Evolutionary conservation across 2,888 invertebrate species (phyloP), one percentile per base, ranked within the genome.

Genomic region (Thera obeliscata): DNA sequence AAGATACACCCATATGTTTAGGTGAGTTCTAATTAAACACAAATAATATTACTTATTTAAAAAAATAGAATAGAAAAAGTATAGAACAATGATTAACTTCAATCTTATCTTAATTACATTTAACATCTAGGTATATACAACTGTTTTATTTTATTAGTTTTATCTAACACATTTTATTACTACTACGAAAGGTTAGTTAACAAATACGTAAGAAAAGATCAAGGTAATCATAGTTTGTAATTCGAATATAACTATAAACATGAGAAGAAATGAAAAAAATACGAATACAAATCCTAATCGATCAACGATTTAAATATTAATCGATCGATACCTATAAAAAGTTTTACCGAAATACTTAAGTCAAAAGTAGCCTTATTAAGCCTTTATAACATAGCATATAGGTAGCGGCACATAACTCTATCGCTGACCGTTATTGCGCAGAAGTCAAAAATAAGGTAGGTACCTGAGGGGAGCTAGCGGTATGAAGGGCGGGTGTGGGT

Each of bases 51-150:
- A 22, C 22, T 22, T 52, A 1, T 33, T 52, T 33, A 9, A 8
- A 48, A 9, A 49, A 63, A 38, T 7, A 43, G 49, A 54, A 59
- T 11, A 56, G 36, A 59, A 55, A 22, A 60, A 56, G 8, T 61
- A 43, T 71, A 75, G 78, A 81, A 83, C 90, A 88, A 91, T 91
- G 91, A 91, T 91, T 90, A 85, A 81, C 91, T 83, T 92, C 90
- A 90, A 92, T 91, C 91, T 90, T 79, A 85, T 90, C 91, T 91
- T 92, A 76, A 78, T 66, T 66, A 55, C 63, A 72, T 62, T 71
- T 74, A 76, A 71, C 66, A 72, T 76, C 65, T 74, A 64, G 12
- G 35, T 60, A 59, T 62, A 33, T 72, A 77, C 72, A 73, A 75
- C 60, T 64, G 64, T 70, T 70, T 73, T 61, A 74, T 69, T 75